Conservation (phyloP, 2,797 vertebrate genomes). For the Glossophaga mutica region DNA sequence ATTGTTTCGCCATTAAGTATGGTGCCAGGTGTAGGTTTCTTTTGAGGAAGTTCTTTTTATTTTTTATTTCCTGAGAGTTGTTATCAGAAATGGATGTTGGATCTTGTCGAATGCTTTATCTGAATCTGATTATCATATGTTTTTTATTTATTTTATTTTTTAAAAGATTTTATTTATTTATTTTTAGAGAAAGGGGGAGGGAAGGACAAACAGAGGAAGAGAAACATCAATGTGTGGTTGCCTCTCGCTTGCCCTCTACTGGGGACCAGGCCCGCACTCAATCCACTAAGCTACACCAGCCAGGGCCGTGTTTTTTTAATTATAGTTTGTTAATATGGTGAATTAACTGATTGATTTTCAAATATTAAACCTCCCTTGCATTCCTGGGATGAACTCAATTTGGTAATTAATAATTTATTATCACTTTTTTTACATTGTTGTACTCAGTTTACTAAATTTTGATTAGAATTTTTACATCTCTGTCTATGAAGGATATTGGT, state of each 20-base stretch:
- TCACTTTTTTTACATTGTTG: neutral
- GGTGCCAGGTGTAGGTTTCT: neutral
- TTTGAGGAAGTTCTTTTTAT: neutral
- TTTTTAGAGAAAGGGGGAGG: no score
- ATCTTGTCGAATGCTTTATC: neutral
- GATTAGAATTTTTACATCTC: neutral
- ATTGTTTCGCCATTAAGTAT: neutral
- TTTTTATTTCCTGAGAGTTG: slow-evolving; percentile 1
- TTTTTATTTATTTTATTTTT: neutral
- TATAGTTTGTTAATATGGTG: neutral
- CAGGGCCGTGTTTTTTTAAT: neutral
- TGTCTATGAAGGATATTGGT: neutral
- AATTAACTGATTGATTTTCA: neutral
- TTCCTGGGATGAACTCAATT: neutral
- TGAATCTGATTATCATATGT: neutral
- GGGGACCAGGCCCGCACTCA: no score
- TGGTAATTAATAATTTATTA: neutral
- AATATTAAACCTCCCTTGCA: neutral
- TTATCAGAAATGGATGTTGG: neutral
- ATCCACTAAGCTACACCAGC: no score
- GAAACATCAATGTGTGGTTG: no score
- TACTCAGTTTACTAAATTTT: slow-evolving; percentile 5
- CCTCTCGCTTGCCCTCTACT: no score
- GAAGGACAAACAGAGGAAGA: no score
- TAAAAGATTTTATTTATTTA: no score